A percentile compares a stretch with the other conserved stretches of the same genome.
These are phyloP conservation scores for Bombus sibiricus DNA, from an alignment of 1,140 invertebrate genomes.

Conservation along the genomic window DNA sequence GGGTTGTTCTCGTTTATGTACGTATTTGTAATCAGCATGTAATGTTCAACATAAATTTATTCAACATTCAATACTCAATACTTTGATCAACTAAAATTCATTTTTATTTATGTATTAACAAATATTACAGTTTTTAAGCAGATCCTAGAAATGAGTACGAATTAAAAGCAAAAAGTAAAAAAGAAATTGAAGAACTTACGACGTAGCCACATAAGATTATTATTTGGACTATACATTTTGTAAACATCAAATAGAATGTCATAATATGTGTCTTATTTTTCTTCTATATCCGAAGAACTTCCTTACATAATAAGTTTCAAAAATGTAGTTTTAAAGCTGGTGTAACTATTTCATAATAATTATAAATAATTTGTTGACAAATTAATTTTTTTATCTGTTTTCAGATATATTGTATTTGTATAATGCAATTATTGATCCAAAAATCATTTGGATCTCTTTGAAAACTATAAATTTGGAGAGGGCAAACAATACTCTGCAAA, in stretches of 20 bases:
- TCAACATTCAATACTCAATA: constrained; percentile 33
- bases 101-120: constrained; percentile 54
- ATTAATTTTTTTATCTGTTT: constrained; percentile 21
- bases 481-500: constrained; percentile 27
- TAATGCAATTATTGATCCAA: constrained; percentile 7
- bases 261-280: constrained; percentile 34
- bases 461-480: constrained; percentile 24
- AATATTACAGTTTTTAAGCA: constrained; percentile 53
- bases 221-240: constrained; percentile 48
- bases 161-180: constrained; percentile 43
- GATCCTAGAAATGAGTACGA: constrained; percentile 47
- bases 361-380: constrained; percentile 29
- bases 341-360: constrained; percentile 37
- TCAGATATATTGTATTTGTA: not conserved
- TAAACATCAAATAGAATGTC: constrained; percentile 51
- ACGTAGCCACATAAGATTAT: constrained; percentile 44
- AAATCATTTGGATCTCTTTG: constrained; percentile 3
- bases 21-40: not conserved
- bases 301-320: constrained; percentile 38
- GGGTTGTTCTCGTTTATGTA: not conserved
- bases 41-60: constrained; percentile 19
- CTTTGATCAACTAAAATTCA: constrained; percentile 46
- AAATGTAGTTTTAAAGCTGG: constrained; percentile 34
- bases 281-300: constrained; percentile 32
- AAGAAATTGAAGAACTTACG: constrained; percentile 39